Percentiles rank a stretch among this genome's conserved stretches.
phyloP scores from a whole-genome alignment of 2,113 vertebrate genomes.

The Vimba vimba region DNA sequence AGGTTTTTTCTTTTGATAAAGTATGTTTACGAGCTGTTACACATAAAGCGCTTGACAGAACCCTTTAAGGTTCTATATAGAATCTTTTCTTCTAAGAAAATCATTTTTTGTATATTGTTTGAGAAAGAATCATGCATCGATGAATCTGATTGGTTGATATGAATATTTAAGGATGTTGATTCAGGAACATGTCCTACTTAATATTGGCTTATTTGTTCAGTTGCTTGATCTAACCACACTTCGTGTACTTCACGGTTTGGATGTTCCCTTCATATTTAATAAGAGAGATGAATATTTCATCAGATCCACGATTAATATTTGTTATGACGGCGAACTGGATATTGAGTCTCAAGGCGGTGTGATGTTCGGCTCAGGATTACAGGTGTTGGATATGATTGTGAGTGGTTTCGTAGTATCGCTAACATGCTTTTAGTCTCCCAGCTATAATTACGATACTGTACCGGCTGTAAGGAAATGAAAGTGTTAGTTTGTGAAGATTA shows the following conservation, averaged over 20 bases:
- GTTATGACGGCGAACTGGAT: conserved; percentile 24
- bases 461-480: conserved; percentile 1
- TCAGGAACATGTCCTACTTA: not conserved
- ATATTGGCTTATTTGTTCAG: conserved; percentile 7
- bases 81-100: too few relatives aligned
- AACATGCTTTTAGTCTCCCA: conserved; percentile 34
- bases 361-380: conserved; percentile 22
- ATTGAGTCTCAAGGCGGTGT: conserved; percentile 20
- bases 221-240: not conserved
- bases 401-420: conserved; percentile 15
- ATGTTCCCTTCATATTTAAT: conserved; percentile 35
- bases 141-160: not conserved
- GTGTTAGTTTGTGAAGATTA: conserved; percentile 28
- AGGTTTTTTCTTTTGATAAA: too few relatives aligned
- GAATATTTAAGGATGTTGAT: not conserved
- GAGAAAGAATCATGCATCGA: too few relatives aligned
- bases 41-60: too few relatives aligned
- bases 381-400: conserved; percentile 3
- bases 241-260: conserved; percentile 1
- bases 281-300: conserved; percentile 22
- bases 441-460: conserved; percentile 9
- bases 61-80: too few relatives aligned
- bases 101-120: too few relatives aligned
- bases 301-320: not conserved
- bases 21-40: too few relatives aligned